phyloP scores from a whole-genome alignment of 2,888 invertebrate genomes.

The Agonopterix heracliana region DNA sequence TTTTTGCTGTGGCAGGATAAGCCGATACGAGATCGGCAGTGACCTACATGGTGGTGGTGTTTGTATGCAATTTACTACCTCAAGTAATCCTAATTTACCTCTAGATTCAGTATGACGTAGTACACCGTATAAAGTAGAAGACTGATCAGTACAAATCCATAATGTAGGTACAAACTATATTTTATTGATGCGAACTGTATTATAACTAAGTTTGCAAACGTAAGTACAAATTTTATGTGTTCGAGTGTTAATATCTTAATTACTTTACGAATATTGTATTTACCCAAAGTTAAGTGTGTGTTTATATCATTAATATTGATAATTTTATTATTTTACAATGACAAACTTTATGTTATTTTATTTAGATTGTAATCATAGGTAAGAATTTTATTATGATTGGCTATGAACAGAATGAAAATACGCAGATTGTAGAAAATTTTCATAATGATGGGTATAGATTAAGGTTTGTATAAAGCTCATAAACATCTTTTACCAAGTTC shows the following conservation, averaged over 20 bases:
- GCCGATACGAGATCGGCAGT: too few relatives aligned
- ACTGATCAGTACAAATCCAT: slow-evolving; percentile 71
- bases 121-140: slow-evolving; percentile 42
- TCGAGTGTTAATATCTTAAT: slow-evolving; percentile 66
- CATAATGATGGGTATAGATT: too few relatives aligned
- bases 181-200: slow-evolving; percentile 45
- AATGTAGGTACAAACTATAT: slow-evolving; percentile 55
- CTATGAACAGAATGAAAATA: slow-evolving; percentile 37
- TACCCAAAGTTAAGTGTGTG: slow-evolving; percentile 73
- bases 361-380: slow-evolving; percentile 41
- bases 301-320: slow-evolving; percentile 63
- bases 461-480: too few relatives aligned
- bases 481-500: too few relatives aligned
- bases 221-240: slow-evolving; percentile 74
- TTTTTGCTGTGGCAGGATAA: too few relatives aligned
- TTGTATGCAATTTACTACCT: neutral
- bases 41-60: too few relatives aligned
- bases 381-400: slow-evolving; percentile 37
- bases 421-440: slow-evolving; percentile 6
- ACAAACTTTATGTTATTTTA: slow-evolving; percentile 52
- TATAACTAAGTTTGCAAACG: slow-evolving; percentile 50
- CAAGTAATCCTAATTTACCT: neutral
- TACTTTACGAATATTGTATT: slow-evolving; percentile 59
- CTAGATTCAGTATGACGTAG: slow-evolving; percentile 10
- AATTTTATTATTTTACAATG: slow-evolving; percentile 69